Conservation (phyloP, 2,888 invertebrate genomes). For the Spicauda simplicius region DNA sequence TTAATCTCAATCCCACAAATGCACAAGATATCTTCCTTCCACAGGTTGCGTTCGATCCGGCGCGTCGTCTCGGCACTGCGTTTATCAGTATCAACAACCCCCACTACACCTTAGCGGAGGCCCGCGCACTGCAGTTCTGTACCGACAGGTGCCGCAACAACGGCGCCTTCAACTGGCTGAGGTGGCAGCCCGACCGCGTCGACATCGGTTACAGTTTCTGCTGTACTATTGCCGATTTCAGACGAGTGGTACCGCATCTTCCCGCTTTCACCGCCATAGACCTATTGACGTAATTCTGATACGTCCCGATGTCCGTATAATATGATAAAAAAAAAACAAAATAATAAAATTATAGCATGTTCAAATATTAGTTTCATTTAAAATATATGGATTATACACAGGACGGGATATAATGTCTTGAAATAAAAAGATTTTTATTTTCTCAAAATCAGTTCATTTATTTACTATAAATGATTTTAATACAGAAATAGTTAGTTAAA, state of each 20-base stretch:
- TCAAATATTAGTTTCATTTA: not conserved
- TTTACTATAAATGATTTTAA: no score
- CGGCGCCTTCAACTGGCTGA: conserved; percentile 84
- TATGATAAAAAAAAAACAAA: not conserved
- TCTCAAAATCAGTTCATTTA: no score
- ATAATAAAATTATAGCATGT: not conserved
- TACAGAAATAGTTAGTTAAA: no score
- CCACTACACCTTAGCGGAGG: conserved; percentile 70
- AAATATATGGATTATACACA: no score
- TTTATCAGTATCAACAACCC: conserved; percentile 88
- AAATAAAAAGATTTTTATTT: no score
- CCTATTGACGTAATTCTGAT: conserved; percentile 57
- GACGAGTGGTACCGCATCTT: conserved; percentile 78
- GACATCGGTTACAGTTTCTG: conserved; percentile 86
- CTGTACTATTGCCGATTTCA: conserved; percentile 85
- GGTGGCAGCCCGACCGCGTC: conserved; percentile 80
- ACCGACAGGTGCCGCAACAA: conserved; percentile 82
- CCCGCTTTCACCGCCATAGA: conserved; percentile 79
- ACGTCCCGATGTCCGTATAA: not conserved
- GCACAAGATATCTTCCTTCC: no score
- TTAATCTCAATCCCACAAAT: no score
- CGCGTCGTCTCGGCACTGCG: conserved; percentile 78
- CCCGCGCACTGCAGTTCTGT: conserved; percentile 74
- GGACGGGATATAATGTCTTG: no score
- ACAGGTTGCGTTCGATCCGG: conserved; percentile 83